Percentiles rank a stretch among this genome's conserved stretches.
Evolutionary conservation across 1,140 invertebrate genomes (phyloP).

Genomic region (Oryctes rhinoceros): DNA sequence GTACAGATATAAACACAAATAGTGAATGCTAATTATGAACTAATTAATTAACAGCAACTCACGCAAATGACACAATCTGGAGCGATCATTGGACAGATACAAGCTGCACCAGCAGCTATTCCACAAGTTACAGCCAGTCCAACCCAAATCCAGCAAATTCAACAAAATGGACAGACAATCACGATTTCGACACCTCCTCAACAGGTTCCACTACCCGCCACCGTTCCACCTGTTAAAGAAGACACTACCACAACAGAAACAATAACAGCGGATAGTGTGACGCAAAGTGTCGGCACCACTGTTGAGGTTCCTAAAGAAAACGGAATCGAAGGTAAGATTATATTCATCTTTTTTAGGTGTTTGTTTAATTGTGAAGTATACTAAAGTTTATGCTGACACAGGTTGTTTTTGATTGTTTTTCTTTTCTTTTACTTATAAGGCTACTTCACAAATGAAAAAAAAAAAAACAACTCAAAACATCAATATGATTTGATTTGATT

Average conservation of each 20-base stretch:
- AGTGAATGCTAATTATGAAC: not conserved
- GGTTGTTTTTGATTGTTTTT: not conserved
- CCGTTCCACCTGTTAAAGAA: conserved; percentile 50
- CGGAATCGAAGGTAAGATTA: conserved; percentile 49
- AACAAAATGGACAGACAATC: conserved; percentile 60
- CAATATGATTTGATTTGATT: conserved; percentile 22
- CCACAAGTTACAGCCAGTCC: conserved; percentile 53
- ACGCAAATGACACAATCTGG: conserved; percentile 63
- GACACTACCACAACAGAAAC: conserved; percentile 47
- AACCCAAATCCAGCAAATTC: conserved; percentile 61
- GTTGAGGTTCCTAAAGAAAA: conserved; percentile 52
- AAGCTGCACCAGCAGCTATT: conserved; percentile 57
- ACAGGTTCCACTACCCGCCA: conserved; percentile 56
- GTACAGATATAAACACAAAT: conserved; percentile 29
- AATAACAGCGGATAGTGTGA: conserved; percentile 38
- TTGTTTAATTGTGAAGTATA: not conserved
- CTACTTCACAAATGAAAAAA: not conserved
- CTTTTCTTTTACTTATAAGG: not conserved
- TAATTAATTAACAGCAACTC: conserved; percentile 43
- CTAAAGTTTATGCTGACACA: too few species aligned
- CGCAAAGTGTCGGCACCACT: conserved; percentile 46
- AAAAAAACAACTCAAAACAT: conserved; percentile 26
- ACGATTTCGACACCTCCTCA: conserved; percentile 54
- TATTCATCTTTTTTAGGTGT: not conserved
- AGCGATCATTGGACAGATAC: conserved; percentile 62